Percentiles rank a stretch among this genome's conserved stretches.
Evolutionary conservation across 2,888 invertebrate genomes (phyloP).

Genomic region (Rugalucina vietnamica): DNA sequence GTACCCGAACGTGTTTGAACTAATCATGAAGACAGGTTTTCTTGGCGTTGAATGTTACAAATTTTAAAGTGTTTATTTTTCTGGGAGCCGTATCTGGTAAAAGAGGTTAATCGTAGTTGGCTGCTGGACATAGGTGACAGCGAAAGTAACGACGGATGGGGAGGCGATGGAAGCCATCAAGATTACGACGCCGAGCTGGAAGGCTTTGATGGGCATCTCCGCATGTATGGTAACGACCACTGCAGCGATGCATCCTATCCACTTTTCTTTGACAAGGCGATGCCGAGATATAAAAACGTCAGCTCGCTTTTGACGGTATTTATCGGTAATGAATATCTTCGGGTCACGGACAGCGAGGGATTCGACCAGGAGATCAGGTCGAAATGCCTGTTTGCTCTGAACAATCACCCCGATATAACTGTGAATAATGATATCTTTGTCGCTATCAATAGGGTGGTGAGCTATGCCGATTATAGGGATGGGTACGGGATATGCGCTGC

Average conservation of each 20-base stretch:
- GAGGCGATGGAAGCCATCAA: slow-evolving; percentile 38
- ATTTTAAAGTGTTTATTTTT: too few species aligned
- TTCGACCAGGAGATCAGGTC: slow-evolving; percentile 37
- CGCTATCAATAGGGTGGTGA: slow-evolving; percentile 8
- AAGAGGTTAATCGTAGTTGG: too few species aligned
- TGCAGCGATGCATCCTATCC: slow-evolving; percentile 2
- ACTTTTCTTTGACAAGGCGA: not conserved
- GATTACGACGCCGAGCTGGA: slow-evolving; percentile 48
- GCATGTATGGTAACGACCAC: slow-evolving; percentile 43
- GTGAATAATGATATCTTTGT: slow-evolving; percentile 28
- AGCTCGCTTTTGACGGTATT: too few species aligned
- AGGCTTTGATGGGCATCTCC: slow-evolving; percentile 22
- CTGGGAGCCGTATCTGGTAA: too few species aligned
- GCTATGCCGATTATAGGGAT: not conserved
- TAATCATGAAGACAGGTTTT: too few species aligned
- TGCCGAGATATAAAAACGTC: not conserved
- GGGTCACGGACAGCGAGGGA: slow-evolving; percentile 48
- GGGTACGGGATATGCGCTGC: slow-evolving; percentile 28
- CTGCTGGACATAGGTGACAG: too few species aligned
- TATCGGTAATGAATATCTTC: slow-evolving; percentile 51
- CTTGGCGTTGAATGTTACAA: too few species aligned
- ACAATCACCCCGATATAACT: slow-evolving; percentile 47
- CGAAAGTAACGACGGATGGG: too few species aligned
- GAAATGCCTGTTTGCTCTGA: slow-evolving; percentile 52
- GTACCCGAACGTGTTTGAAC: too few species aligned